Evolutionary conservation across 2,797 vertebrate species (phyloP), one percentile per base, ranked within the genome.

Genomic region (Siniperca undulata): DNA sequence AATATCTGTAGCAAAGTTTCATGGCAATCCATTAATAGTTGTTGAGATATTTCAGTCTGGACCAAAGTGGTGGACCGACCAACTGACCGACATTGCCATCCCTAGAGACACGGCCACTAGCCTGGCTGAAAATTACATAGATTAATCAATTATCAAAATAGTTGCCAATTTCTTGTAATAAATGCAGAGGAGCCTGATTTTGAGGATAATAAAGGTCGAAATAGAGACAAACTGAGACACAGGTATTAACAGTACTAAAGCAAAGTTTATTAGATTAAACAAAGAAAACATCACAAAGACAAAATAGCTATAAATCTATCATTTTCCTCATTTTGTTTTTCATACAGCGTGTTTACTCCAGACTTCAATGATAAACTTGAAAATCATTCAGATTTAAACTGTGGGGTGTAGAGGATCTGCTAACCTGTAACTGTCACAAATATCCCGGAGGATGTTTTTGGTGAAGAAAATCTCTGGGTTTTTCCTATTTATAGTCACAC

Each of bases 261-360:
- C 90, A 94, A 95, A 89, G 91, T 96, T 97, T 96, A 96, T 96
- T 97, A 92, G 95, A 95, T 96, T 91, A 93, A 95, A 96, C 94
- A 90, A 93, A 91, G 85, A 94, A 94, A 94, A 94, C 93, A 84
- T 92, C 93, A 95, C 93, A 94, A 87, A 88, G 93, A 95, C 92
- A 94, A 95, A 95, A 94, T 89, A 91, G 81, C 95, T 95, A 95
- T 91, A 95, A 95, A 95, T 95, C 90, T 92, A 93, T 91, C 68
- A 30, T 85, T 79, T 92, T 87, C 84, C 80, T 86, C 80, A 70
- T 86, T 80, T 86, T 76, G 22, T 67, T 83, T 79, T 76, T 86
- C 82, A 66, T 70, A 87, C 79, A 81, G 70, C 69, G 53, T 86
- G 55, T 81, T 86, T 70, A 77, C 86, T 84, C 76, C 84, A 88